Percentiles rank a stretch among this genome's conserved stretches.
These are phyloP conservation scores for Lepidothrix coronata DNA, from an alignment of 2,113 vertebrate genomes.

Conservation along the genomic window DNA sequence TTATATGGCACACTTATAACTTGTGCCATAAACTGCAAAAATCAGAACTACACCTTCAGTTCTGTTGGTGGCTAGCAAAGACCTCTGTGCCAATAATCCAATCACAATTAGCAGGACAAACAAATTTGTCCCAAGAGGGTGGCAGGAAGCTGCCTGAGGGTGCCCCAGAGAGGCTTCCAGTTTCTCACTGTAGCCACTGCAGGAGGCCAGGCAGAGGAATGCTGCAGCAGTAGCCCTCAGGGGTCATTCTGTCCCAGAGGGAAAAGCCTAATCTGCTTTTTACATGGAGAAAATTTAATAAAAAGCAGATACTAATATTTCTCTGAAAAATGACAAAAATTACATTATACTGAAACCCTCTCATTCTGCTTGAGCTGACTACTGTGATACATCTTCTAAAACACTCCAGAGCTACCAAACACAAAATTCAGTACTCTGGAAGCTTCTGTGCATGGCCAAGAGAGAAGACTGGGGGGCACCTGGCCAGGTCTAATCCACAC, in stretches of 20 bases:
- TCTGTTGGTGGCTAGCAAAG: not conserved
- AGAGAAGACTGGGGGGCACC: not conserved
- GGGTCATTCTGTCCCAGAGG: not conserved
- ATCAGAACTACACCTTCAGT: not conserved
- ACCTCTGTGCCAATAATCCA: not conserved
- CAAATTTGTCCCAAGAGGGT: not conserved
- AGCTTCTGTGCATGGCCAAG: not conserved
- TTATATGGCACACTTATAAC: not conserved
- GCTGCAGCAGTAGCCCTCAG: not conserved
- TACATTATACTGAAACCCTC: conserved; percentile 31
- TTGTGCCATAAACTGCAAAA: not conserved
- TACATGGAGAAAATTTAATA: not conserved
- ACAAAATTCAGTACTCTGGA: not conserved
- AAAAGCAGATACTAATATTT: not conserved
- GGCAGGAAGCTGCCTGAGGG: not conserved
- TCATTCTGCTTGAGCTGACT: conserved; percentile 24
- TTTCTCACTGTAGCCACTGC: not conserved
- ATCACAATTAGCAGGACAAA: not conserved
- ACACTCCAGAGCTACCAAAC: not conserved
- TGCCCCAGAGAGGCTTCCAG: not conserved
- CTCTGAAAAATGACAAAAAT: not conserved
- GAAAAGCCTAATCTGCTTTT: not conserved
- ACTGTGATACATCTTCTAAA: conserved; percentile 3
- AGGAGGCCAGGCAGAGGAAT: not conserved
- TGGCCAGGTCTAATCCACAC: not conserved